Evolutionary conservation across 2,113 vertebrate genomes (phyloP), one percentile per base, ranked within the genome.

Genomic region (Cranoglanis bouderius): DNA sequence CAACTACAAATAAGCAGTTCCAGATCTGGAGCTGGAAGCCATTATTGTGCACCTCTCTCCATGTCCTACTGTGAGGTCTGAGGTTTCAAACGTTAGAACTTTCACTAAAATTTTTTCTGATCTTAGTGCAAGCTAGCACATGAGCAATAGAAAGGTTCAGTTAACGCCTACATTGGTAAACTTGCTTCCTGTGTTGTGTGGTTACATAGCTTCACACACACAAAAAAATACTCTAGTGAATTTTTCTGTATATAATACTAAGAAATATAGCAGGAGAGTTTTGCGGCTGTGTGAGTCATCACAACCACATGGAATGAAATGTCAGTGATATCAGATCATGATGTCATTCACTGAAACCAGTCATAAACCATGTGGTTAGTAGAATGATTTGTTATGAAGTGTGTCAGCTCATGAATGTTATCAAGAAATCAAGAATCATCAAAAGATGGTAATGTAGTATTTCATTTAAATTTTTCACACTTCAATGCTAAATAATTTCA

Each of bases 1-100:
- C 49, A 86, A 53, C 85, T 85, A 74, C 84, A 55, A 7, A 32
- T 82, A 82, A 74, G 19, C 84, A 55, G 49, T 55, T 85, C 84
- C 53, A 85, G 84, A 85, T 74, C 32, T 74, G 12, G 51, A 55
- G 35, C 49, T 85, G 84, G 84, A 75, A 74, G 32, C 59, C n/a
- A 35, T 55, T 74, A 74, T 40, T 55, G 29, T 70, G 65, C 84
- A 85, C 55, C 55, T 82, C 81, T 82, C 53, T 40, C 81, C 21
- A 55, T 59, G 81, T 82, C 35, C 32, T 40, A 59, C 81, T 59
- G 81, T 1, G 6, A 82, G n/a, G 51, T 35, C 53, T 82, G n/a
- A 82, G 53, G 55, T 59, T 82, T 82, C 81, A 61, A 61, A 61
- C 40, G 29, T 35, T 61, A 16, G 38, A 83, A 61, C 55, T 61